Base-by-base conservation (phyloP, 23 tunicate species). In the Corella eumyota region DNA sequence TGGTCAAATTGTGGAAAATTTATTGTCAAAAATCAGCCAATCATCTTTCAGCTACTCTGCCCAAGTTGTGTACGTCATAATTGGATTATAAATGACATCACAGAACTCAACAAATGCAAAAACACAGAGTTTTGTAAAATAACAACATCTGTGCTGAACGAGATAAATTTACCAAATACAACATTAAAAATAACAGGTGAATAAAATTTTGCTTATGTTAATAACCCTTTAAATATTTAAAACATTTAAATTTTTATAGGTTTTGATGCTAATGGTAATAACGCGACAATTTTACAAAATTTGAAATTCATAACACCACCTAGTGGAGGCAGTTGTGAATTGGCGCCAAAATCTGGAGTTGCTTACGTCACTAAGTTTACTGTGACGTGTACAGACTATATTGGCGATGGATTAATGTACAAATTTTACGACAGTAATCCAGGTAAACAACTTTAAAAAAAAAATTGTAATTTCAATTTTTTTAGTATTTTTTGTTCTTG, bases 331-430 rank as follows among this genome's bases (percentile, higher is more conserved):
- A 9, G 23, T 7, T 51, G 57, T 19, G 11, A 9, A 51, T 25
- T 19, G 6, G 20, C 23, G 6, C 57, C 57, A 19, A 25, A 11
- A 27, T 6, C 23, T 6, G 57, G 57, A 9, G 23, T n/a, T 6
- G 20, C 57, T 51, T 51, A 51, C 57, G 23, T 51, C 57, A 51
- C 57, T n/a, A 51, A 51, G 23, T 51, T 7, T 51, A 7, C 57
- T 51, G 23, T 51, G 15, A 51, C 57, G 23, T 51, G 57, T 19
- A 9, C 20, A 11, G 22, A 19, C 22, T 51, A 7, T 19, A 5
- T 51, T 5, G 22, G 23, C 23, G 57, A n/a, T 27, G 6, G 27
- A 19, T 19, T 51, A 27, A 51, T 51, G 57, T 51, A 51, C 57
- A 51, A 51, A 27, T 51, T 51, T 51, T 51, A 51, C 23, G 6